Conservation (phyloP, 2,888 invertebrate genomes). For the Antheraea assamensis region DNA sequence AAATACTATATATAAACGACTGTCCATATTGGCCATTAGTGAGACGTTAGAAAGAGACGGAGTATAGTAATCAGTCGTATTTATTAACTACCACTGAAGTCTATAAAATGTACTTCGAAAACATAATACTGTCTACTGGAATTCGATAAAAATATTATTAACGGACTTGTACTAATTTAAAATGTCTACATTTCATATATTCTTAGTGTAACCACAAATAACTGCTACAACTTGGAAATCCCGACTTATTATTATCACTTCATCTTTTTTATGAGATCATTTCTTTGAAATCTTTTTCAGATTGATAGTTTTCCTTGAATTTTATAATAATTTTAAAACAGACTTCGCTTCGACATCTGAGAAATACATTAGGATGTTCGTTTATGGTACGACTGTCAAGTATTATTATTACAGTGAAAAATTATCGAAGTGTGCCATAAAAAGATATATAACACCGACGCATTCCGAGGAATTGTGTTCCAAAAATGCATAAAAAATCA, state of each 20-base stretch:
- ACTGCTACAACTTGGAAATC: neutral
- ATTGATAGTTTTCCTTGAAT: conserved; percentile 21
- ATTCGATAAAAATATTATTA: neutral
- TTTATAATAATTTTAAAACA: conserved; percentile 9
- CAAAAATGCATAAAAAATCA: conserved; percentile 10
- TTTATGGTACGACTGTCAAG: neutral
- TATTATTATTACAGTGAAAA: conserved; percentile 5
- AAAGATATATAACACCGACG: neutral
- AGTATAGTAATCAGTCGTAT: too few relatives aligned
- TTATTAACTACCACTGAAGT: neutral
- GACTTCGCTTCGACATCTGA: conserved; percentile 12
- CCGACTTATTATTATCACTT: conserved; percentile 10
- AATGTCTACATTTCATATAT: neutral
- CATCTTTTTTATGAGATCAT: conserved; percentile 15
- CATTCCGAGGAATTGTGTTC: neutral
- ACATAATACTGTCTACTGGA: neutral
- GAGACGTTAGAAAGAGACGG: too few relatives aligned
- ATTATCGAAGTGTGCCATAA: neutral
- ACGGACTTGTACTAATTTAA: neutral
- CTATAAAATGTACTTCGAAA: neutral
- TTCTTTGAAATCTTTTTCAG: conserved; percentile 18
- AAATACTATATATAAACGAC: too few relatives aligned
- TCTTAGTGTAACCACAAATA: conserved; percentile 3
- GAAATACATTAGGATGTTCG: conserved; percentile 18
- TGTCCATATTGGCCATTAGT: too few relatives aligned